A percentile compares a stretch with the other conserved stretches of the same genome.
Evolutionary conservation across 2,113 vertebrate species (phyloP).

Genomic region (Strigops habroptila): DNA sequence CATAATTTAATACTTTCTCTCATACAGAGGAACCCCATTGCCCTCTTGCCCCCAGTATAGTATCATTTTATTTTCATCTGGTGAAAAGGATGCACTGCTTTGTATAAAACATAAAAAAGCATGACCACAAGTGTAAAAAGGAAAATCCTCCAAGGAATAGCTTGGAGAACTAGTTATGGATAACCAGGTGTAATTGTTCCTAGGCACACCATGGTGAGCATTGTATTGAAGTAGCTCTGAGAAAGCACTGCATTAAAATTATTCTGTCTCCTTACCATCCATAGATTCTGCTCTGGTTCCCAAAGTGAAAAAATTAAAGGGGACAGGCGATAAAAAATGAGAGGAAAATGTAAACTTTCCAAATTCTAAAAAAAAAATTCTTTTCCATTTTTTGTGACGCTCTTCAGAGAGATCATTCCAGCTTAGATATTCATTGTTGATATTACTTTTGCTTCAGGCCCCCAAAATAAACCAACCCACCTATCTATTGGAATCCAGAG

Average conservation of each 20-base stretch:
- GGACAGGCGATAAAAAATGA: not conserved
- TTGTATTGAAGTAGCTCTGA: not conserved
- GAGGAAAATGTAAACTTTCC: not conserved
- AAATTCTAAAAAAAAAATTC: not conserved
- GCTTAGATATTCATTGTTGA: not conserved
- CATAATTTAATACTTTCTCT: constrained; percentile 19
- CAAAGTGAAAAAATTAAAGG: not conserved
- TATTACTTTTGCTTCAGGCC: not conserved
- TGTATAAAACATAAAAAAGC: not conserved
- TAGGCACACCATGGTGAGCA: not conserved
- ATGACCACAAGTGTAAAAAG: not conserved
- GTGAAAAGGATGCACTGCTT: not conserved
- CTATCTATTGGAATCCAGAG: not conserved
- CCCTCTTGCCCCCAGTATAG: not conserved
- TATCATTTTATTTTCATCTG: not conserved
- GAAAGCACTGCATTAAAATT: not conserved
- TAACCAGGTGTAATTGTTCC: not conserved
- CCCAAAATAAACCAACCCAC: not conserved
- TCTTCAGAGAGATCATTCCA: not conserved
- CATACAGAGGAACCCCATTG: not conserved
- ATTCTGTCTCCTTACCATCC: not conserved
- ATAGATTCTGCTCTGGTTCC: not conserved
- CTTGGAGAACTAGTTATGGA: not conserved
- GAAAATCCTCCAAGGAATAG: not conserved
- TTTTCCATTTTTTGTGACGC: not conserved